These are phyloP conservation scores for Xenopus tropicalis DNA, from an alignment of 2,113 vertebrate species.

Conservation along the genomic window DNA sequence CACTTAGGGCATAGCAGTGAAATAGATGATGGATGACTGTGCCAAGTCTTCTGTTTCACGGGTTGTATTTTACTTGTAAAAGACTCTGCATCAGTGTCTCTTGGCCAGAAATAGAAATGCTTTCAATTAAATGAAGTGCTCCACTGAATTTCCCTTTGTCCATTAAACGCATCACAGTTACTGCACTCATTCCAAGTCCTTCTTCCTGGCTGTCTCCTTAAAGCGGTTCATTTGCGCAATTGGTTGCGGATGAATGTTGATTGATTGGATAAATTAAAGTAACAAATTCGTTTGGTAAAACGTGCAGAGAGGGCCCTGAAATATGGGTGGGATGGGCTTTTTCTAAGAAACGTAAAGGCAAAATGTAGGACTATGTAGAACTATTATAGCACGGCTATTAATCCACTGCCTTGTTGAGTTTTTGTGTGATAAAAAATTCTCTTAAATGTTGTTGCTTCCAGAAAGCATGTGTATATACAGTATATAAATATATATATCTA, in stretches of 20 bases:
- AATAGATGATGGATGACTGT: background rate
- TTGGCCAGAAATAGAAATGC: slow-evolving; percentile 45
- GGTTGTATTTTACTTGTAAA: slow-evolving; percentile 6
- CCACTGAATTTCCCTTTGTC: slow-evolving; percentile 43
- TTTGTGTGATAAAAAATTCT: no score
- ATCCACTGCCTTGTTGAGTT: no score
- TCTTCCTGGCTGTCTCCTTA: slow-evolving; percentile 2
- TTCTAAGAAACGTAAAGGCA: no score
- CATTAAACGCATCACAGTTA: slow-evolving; percentile 53
- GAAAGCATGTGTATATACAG: no score
- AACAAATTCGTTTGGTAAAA: slow-evolving; percentile 9
- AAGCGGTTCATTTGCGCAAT: slow-evolving; percentile 44
- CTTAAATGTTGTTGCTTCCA: no score
- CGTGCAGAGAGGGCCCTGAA: background rate
- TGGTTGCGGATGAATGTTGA: slow-evolving; percentile 21
- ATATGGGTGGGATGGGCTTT: background rate
- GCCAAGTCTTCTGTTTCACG: slow-evolving; percentile 16
- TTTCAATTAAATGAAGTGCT: slow-evolving; percentile 59
- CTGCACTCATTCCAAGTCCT: background rate
- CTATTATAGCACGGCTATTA: no score
- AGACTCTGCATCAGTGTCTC: slow-evolving; percentile 22
- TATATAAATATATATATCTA: no score
- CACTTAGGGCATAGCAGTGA: no score
- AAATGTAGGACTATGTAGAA: no score
- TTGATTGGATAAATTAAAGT: background rate